Evolutionary conservation across 2,113 vertebrate species (phyloP).

Genomic region (Mus pahari): DNA sequence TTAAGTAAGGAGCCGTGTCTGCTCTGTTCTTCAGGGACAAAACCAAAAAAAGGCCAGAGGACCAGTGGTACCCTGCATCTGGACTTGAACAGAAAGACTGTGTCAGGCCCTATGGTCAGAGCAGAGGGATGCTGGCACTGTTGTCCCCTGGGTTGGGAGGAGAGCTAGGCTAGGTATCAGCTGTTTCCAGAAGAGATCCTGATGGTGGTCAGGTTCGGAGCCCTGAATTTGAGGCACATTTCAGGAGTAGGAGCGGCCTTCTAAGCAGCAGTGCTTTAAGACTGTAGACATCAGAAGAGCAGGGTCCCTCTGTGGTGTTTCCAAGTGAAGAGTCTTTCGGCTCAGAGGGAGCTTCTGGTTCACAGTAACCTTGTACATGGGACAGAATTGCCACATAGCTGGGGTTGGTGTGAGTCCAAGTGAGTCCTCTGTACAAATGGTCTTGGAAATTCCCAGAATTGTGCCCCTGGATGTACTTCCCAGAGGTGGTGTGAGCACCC

Average conservation of each 20-base stretch:
- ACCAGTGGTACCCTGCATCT: background rate
- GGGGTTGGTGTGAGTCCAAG: background rate
- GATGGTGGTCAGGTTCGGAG: background rate
- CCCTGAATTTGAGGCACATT: background rate
- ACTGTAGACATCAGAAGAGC: background rate
- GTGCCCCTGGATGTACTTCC: background rate
- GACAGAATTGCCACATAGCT: background rate
- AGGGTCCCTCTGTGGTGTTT: background rate
- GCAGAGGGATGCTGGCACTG: background rate
- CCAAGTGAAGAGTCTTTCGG: background rate
- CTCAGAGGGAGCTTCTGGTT: background rate
- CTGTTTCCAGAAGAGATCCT: background rate
- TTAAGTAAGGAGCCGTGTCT: background rate
- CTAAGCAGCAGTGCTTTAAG: fast-evolving
- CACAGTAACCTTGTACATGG: background rate
- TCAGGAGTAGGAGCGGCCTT: background rate
- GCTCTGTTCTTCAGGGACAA: fast-evolving
- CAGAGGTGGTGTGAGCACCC: background rate
- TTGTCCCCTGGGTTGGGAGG: background rate
- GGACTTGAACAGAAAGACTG: background rate
- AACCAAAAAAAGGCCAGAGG: background rate
- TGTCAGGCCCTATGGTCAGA: background rate
- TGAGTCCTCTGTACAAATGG: background rate
- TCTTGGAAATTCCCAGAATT: background rate
- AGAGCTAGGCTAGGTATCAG: background rate